Percentiles rank a stretch among this genome's conserved stretches.
phyloP scores from a whole-genome alignment of 2,113 vertebrate species.

The Oophaga pumilio region DNA sequence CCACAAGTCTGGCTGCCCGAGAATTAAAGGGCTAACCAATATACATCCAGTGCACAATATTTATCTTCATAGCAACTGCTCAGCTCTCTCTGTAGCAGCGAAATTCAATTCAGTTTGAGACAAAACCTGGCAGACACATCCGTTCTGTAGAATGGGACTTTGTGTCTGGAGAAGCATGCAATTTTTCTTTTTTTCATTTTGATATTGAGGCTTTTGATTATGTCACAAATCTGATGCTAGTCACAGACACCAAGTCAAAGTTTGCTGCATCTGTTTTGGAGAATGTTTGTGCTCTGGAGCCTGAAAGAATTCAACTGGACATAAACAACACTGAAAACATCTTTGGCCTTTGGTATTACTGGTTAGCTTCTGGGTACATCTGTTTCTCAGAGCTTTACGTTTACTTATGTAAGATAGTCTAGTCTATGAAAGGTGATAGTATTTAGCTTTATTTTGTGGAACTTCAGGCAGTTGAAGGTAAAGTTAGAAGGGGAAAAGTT shows the following conservation, averaged over 20 bases:
- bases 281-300: conserved; percentile 38
- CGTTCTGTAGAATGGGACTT: background rate
- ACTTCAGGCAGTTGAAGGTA: conserved; percentile 73
- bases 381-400: conserved; percentile 37
- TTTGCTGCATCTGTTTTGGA: conserved; percentile 41
- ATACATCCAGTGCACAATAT: conserved; percentile 59
- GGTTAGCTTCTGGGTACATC: conserved; percentile 20
- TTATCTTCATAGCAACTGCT: conserved; percentile 63
- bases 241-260: conserved; percentile 40
- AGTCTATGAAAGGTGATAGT: conserved; percentile 66
- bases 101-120: background rate
- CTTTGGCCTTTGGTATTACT: conserved; percentile 26
- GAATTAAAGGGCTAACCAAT: conserved; percentile 65
- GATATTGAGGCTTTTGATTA: conserved; percentile 41
- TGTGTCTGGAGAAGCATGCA: conserved; percentile 50
- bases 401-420: conserved; percentile 57
- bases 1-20: conserved; percentile 8
- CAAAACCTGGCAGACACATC: conserved; percentile 62
- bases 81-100: conserved; percentile 61
- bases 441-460: conserved; percentile 68
- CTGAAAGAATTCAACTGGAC: conserved; percentile 23
- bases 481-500: conserved; percentile 55
- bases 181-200: conserved; percentile 25
- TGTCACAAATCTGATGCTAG: conserved; percentile 32
- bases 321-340: background rate